Evolutionary conservation across 2,113 vertebrate genomes (phyloP), one percentile per base, ranked within the genome.

Genomic region (Nicator chloris): DNA sequence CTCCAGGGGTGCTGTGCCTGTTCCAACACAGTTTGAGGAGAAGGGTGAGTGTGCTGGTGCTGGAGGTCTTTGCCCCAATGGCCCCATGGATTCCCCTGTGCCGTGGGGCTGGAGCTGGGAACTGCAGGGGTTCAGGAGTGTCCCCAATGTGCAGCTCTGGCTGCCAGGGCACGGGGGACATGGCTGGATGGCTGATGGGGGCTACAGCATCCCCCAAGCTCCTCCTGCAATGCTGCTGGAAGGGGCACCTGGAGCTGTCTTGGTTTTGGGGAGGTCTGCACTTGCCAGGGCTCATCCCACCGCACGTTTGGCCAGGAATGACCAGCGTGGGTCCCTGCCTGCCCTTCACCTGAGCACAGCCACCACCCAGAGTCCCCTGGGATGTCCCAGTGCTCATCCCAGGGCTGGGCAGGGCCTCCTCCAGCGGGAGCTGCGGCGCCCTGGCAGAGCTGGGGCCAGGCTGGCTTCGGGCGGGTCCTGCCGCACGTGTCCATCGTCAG

Each of bases 221-320:
- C 22, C 19, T 87, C 44, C 9, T 6, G n/a, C 15, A 44, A 8
- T 3, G 2, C 69, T 51, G 12, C 64, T 81, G 57, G 35, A 15
- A 76, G n/a, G 39, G 4, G 40, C 60, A 45, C 44, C 39, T 8
- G 75, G 64, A 85, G 19, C 53, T 33, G 3, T 7, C 6, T 33
- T 33, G 59, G 20, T 19, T 53, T 9, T 40, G 65, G 60, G 60
- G 65, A 56, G 66, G 56, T 75, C 14, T 33, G 70, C 8, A 15
- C 37, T 28, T 28, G 53, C 39, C n/a, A 6, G 68, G 30, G 73
- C 37, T 70, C 28, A 1, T 68, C 51, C 57, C 6, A 8, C 1
- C 1, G n/a, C 40, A 35, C 0, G 0, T 57, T 45, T 1, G 0
- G 39, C 61, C 1, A 0, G 4, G 19, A 72, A 51, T 81, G 33